These are phyloP conservation scores for Brachionus paranguensis DNA, from an alignment of 1,140 invertebrate genomes.

Conservation along the genomic window DNA sequence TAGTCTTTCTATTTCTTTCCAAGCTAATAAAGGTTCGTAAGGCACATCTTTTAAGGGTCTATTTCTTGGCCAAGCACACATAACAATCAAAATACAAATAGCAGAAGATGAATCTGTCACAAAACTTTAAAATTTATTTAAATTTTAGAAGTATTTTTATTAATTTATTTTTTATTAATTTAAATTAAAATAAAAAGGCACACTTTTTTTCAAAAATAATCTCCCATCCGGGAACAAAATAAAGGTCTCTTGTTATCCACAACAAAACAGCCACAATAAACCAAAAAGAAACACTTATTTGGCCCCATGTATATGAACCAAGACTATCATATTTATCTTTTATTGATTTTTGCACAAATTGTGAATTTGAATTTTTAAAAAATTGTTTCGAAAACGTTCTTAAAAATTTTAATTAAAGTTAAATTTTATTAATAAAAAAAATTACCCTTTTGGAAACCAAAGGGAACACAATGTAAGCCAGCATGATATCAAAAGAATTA, in stretches of 20 bases:
- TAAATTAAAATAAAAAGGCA: background rate
- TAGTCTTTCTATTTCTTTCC: conserved; percentile 3
- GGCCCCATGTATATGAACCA: conserved; percentile 68
- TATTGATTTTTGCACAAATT: conserved; percentile 39
- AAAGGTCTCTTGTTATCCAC: conserved; percentile 78
- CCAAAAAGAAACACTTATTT: conserved; percentile 65
- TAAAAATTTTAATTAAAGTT: background rate
- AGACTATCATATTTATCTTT: conserved; percentile 63
- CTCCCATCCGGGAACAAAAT: conserved; percentile 70
- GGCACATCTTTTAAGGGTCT: conserved; percentile 46
- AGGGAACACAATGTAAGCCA: background rate
- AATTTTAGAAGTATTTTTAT: too few relatives aligned
- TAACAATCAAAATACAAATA: conserved; percentile 68
- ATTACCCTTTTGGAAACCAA: conserved; percentile 10
- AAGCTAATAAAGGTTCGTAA: conserved; percentile 7
- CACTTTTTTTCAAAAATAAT: conserved; percentile 46
- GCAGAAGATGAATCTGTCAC: conserved; percentile 71
- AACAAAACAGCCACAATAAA: conserved; percentile 71
- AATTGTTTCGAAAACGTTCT: background rate
- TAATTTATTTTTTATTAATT: too few relatives aligned
- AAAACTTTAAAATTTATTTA: conserved; percentile 43
- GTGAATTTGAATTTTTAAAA: background rate
- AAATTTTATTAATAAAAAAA: background rate
- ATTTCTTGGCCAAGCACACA: conserved; percentile 73
- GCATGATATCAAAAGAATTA: background rate